phyloP scores from a whole-genome alignment of 2,888 invertebrate genomes.

The Rotaria macrura region DNA sequence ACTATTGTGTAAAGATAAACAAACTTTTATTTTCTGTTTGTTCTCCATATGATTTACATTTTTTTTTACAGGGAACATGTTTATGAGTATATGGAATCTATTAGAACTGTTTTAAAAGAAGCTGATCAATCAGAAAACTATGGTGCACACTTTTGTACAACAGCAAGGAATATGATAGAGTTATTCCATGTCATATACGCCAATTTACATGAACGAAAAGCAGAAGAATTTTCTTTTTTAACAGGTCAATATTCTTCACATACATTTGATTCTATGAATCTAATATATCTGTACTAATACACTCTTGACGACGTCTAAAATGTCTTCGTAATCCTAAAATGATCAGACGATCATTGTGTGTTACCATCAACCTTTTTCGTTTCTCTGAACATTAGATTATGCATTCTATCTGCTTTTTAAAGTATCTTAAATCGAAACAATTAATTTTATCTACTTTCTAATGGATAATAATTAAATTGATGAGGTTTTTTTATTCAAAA shows the following conservation, averaged over 20 bases:
- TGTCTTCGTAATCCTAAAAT: too few relatives aligned
- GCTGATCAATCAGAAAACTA: background rate
- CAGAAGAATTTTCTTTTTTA: background rate
- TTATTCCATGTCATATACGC: slow-evolving; percentile 3
- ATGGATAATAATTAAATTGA: too few relatives aligned
- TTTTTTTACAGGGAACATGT: background rate
- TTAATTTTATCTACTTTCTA: background rate
- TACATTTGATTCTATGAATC: too few relatives aligned
- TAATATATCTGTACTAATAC: too few relatives aligned
- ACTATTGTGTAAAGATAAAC: background rate
- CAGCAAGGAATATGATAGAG: background rate
- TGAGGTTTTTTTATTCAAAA: too few relatives aligned
- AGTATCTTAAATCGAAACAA: background rate
- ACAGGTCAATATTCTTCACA: background rate
- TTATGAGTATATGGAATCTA: background rate
- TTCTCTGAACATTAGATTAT: too few relatives aligned
- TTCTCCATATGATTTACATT: background rate
- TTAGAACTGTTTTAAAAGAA: background rate
- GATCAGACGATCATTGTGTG: too few relatives aligned
- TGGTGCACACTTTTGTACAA: background rate
- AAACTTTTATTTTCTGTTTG: background rate
- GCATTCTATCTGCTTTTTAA: too few relatives aligned
- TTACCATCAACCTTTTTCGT: too few relatives aligned
- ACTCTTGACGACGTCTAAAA: too few relatives aligned
- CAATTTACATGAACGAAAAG: background rate